Evolutionary conservation across 2,888 invertebrate species (phyloP), one percentile per base, ranked within the genome.

Genomic region (Tinea semifulvella): DNA sequence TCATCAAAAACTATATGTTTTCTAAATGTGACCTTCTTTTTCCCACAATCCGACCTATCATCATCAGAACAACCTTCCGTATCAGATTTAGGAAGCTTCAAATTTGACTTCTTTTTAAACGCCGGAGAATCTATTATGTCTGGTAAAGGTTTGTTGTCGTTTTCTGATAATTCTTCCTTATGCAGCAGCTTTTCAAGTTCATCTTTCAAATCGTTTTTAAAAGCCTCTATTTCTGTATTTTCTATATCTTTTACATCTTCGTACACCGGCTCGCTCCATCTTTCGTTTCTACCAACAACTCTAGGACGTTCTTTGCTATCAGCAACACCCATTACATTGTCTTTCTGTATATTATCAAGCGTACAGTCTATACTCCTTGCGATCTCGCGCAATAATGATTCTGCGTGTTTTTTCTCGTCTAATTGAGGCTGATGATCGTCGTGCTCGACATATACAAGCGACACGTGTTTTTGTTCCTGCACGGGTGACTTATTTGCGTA

Each of bases 1-100:
- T 82, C 82, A 48, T 82, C 82, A 51, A 82, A 82, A 43, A 80
- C 56, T n/a, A 82, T 77, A 43, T 77, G 77, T 47, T 77, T 82
- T 52, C 72, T 66, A 48, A 82, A 82, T 2, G 79, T 82, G 1
- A 82, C 80, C 14, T 63, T 60, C 50, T 82, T 82, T 48, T 79
- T 80, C 0, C 72, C 75, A 45, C 63, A 61, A 43, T 80, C 80
- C 0, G 80, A 79, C 43, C 76, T 54, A 43, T 80, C 80, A 19
- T 80, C 80, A 40, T 80, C 79, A 0, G 80, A 79, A 48, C 73
- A 72, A 0, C 66, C 74, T 51, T 80, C 79, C 0, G 61, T 69
- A 26, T 79, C 80, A 0, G 73, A 69, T 44, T 61, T 69, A 0
- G 80, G 80, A 13, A 61, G 67, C 50, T 80, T 80, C 27, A 80